phyloP scores from a whole-genome alignment of 2,888 invertebrate genomes.

The Agriopis marginaria region DNA sequence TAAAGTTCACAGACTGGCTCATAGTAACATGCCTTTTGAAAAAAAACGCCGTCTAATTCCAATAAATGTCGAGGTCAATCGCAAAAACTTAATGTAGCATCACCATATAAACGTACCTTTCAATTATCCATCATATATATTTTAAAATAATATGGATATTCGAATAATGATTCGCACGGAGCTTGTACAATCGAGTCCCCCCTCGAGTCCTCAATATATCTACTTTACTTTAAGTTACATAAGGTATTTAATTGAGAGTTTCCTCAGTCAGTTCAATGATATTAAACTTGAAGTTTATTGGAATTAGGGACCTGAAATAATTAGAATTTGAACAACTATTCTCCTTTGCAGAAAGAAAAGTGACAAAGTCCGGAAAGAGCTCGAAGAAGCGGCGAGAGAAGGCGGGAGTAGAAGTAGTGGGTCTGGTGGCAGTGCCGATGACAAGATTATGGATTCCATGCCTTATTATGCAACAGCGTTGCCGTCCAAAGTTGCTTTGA shows the following conservation, averaged over 20 bases:
- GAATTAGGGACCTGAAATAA: background rate
- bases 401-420: constrained; percentile 84
- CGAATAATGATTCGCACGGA: background rate
- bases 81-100: background rate
- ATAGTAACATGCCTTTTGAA: constrained; percentile 16
- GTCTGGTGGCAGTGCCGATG: constrained; percentile 73
- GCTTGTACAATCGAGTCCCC: background rate
- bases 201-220: background rate
- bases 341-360: constrained; percentile 91
- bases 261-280: background rate
- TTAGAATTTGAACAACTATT: constrained; percentile 20
- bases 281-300: constrained; percentile 6
- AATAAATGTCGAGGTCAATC: background rate
- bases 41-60: background rate
- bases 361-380: constrained; percentile 94
- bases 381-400: constrained; percentile 95
- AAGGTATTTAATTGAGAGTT: background rate
- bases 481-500: constrained; percentile 89
- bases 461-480: constrained; percentile 83
- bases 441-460: constrained; percentile 74
- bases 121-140: background rate
- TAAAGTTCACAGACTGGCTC: constrained; percentile 19
- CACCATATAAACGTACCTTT: too few species aligned
- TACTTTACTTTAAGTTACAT: background rate
- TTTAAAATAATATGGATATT: background rate